Conservation (phyloP, 2,113 vertebrate genomes). For the Balaenoptera acutorostrata region DNA sequence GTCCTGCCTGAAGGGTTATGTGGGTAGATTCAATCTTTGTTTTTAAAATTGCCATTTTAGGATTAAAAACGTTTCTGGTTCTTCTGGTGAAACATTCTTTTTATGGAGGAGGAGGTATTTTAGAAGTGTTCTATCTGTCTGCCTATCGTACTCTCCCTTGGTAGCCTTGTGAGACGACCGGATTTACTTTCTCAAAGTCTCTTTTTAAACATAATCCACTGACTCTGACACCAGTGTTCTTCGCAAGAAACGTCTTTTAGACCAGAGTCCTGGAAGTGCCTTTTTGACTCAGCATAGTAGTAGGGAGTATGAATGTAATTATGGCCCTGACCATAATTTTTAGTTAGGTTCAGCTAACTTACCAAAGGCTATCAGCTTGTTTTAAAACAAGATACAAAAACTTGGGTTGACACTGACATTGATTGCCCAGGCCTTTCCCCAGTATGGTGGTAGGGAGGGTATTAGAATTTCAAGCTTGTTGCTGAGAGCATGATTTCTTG, state of each 20-base stretch:
- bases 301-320: conserved; percentile 12
- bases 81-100: neutral
- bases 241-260: conserved; percentile 7
- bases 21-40: neutral
- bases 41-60: conserved; percentile 33
- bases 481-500: neutral
- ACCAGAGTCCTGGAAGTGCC: neutral
- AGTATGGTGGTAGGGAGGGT: neutral
- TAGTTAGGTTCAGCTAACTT: neutral
- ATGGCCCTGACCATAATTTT: conserved; percentile 5
- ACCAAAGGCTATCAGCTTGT: conserved; percentile 26
- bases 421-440: neutral
- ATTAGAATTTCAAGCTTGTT: neutral
- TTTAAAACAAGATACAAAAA: conserved; percentile 37
- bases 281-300: conserved; percentile 25
- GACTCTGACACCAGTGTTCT: neutral
- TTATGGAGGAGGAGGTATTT: conserved; percentile 4
- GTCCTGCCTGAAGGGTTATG: conserved; percentile 28
- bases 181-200: neutral
- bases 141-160: neutral
- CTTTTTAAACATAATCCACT: neutral
- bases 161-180: neutral
- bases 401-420: neutral
- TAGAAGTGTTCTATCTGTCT: conserved; percentile 9
- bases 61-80: conserved; percentile 24